Evolutionary conservation across 2,888 invertebrate species (phyloP).

Genomic region (Bembecia ichneumoniformis): DNA sequence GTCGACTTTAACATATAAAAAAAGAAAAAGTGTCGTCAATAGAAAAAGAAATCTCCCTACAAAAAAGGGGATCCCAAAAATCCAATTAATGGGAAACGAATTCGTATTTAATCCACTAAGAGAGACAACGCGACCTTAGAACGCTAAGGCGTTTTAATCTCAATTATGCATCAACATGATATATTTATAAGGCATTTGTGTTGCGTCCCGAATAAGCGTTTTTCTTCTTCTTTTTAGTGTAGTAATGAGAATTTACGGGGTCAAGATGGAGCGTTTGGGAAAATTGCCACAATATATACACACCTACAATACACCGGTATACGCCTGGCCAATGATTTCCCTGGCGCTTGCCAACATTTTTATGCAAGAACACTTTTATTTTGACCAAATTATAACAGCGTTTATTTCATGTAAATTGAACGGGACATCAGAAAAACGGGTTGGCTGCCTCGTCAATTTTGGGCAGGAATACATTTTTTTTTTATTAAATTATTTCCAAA

Average conservation of each 20-base stretch:
- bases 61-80: not conserved
- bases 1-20: too few relatives aligned
- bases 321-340: constrained; percentile 15
- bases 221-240: constrained; percentile 6
- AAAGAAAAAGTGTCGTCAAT: too few relatives aligned
- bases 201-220: constrained; percentile 8
- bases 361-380: not conserved
- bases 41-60: too few relatives aligned
- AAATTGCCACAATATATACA: constrained; percentile 20
- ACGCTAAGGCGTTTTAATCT: constrained; percentile 7
- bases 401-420: not conserved
- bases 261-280: constrained; percentile 18
- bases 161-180: constrained; percentile 9
- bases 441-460: not conserved
- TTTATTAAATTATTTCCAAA: too few relatives aligned
- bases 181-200: constrained; percentile 3
- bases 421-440: not conserved
- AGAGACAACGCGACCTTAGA: not conserved
- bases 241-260: constrained; percentile 13
- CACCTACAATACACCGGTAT: too few relatives aligned
- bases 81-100: not conserved
- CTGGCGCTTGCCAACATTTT: constrained; percentile 19
- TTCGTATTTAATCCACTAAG: not conserved
- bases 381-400: not conserved
- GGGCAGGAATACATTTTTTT: too few relatives aligned